These are phyloP conservation scores for Ophthalmolycus amberensis DNA, from an alignment of 2,113 vertebrate species.

Conservation along the genomic window DNA sequence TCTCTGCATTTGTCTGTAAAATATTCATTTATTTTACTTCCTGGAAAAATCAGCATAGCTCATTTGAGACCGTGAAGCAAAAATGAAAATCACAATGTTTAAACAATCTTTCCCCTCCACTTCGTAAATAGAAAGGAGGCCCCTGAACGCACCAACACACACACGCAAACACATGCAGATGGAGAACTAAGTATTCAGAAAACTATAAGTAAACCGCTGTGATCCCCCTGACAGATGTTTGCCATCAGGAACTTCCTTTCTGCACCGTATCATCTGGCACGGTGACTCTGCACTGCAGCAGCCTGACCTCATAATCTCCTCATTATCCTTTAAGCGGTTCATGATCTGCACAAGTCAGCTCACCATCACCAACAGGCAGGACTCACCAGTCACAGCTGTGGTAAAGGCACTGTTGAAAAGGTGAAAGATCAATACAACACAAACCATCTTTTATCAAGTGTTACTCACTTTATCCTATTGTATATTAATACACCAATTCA, in stretches of 20 bases:
- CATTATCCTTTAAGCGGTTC: constrained; percentile 38
- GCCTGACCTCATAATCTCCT: constrained; percentile 37
- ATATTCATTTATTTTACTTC: constrained; percentile 18
- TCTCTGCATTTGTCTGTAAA: not conserved
- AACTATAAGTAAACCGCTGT: not conserved
- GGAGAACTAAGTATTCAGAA: constrained; percentile 32
- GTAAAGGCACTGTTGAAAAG: not conserved
- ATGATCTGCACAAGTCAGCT: not conserved
- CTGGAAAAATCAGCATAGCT: not conserved
- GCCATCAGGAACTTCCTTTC: constrained; percentile 51
- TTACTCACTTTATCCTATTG: not conserved
- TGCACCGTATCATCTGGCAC: constrained; percentile 20
- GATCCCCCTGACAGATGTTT: constrained; percentile 63
- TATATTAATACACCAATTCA: not conserved
- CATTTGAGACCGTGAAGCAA: not conserved
- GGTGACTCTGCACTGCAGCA: constrained; percentile 24
- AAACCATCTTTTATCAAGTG: not conserved
- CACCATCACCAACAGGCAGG: not conserved
- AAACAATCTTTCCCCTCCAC: constrained; percentile 2
- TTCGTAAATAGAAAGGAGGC: not conserved
- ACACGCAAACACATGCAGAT: constrained; percentile 24
- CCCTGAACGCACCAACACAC: not conserved
- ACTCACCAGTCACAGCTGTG: no score
- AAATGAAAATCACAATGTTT: not conserved
- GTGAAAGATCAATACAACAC: not conserved